A percentile compares a stretch with the other conserved stretches of the same genome.
Conservation (phyloP, 2,113 vertebrate species). For the Atlantisia rogersi region DNA sequence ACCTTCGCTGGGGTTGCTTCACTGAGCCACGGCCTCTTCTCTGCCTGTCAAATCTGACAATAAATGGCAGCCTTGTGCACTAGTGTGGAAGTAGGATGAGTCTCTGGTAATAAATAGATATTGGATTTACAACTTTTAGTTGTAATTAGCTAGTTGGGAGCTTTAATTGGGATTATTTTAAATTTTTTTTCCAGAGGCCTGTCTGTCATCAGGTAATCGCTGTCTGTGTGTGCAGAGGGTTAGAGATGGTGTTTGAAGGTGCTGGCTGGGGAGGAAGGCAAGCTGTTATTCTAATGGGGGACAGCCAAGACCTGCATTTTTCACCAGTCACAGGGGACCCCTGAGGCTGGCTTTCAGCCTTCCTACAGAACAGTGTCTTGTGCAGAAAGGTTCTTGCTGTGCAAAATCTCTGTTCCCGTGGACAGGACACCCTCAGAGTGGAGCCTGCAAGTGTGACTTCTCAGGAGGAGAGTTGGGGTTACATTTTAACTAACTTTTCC, state of each 20-base stretch:
- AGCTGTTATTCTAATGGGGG: background rate
- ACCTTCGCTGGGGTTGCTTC: background rate
- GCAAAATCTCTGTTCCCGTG: background rate
- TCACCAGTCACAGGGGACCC: background rate
- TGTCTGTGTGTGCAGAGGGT: background rate
- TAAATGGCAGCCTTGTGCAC: background rate
- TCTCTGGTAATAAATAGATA: background rate
- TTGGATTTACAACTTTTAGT: background rate
- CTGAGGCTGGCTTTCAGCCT: background rate
- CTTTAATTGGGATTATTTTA: background rate
- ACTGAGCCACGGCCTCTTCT: background rate
- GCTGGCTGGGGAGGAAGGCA: background rate
- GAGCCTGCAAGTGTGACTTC: background rate
- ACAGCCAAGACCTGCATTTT: background rate
- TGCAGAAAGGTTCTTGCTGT: background rate
- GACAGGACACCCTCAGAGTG: background rate
- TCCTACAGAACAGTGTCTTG: background rate
- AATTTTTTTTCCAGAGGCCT: slow-evolving; percentile 1
- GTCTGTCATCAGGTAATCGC: background rate
- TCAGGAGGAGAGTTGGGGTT: background rate
- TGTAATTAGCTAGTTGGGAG: background rate
- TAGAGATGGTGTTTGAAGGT: background rate
- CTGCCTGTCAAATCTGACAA: background rate
- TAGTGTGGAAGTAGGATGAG: background rate
- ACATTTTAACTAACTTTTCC: background rate